phyloP scores from a whole-genome alignment of 2,888 invertebrate genomes.

The Sepioteuthis lessoniana region DNA sequence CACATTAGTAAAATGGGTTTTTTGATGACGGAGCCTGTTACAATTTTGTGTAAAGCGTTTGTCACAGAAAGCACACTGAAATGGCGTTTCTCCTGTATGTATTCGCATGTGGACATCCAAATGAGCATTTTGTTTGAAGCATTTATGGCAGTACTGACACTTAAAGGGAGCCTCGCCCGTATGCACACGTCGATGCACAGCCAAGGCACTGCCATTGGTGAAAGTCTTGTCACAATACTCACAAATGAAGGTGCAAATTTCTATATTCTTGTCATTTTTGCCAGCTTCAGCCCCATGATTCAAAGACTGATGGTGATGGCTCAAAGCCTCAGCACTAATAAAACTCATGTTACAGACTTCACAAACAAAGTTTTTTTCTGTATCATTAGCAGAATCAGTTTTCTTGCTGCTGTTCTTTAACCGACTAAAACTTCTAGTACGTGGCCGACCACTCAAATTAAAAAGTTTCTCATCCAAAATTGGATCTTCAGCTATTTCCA shows the following conservation, averaged over 20 bases:
- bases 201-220: neutral
- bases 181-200: conserved; percentile 39
- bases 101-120: conserved; percentile 42
- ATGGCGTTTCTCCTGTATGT: conserved; percentile 34
- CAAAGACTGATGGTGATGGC: neutral
- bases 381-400: neutral
- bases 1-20: neutral
- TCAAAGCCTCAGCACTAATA: neutral
- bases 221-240: conserved; percentile 42
- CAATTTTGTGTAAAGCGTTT: conserved; percentile 43
- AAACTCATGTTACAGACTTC: neutral
- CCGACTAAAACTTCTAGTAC: neutral
- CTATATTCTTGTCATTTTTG: neutral
- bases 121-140: conserved; percentile 41
- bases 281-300: neutral
- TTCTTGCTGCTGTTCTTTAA: neutral
- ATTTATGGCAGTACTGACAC: conserved; percentile 14
- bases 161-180: conserved; percentile 41
- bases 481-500: neutral
- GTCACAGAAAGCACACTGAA: conserved; percentile 34
- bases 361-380: neutral
- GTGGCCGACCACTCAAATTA: neutral
- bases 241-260: neutral
- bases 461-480: neutral
- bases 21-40: conserved; percentile 34